Conservation (phyloP, 2,888 invertebrate genomes). For the Horisme vitalbata region DNA sequence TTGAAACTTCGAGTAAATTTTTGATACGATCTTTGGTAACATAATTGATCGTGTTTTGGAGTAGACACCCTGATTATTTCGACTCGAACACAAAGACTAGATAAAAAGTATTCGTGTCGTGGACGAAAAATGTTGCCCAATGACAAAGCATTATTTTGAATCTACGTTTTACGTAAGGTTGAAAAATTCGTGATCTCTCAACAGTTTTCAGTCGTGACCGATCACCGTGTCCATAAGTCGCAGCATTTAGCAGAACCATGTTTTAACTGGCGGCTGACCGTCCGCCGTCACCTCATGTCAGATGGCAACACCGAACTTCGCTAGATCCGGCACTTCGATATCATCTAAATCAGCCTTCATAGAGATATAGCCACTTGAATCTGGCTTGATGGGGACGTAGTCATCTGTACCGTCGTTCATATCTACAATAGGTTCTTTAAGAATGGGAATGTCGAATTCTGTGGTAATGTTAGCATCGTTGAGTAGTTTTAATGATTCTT, state of each 20-base stretch:
- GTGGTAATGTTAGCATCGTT: slow-evolving; percentile 73
- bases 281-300: slow-evolving; percentile 67
- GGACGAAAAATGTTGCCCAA: no score
- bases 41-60: no score
- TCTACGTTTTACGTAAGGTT: no score
- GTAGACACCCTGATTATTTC: no score
- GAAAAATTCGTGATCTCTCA: no score
- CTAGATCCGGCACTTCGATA: slow-evolving; percentile 65
- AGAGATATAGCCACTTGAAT: slow-evolving; percentile 41
- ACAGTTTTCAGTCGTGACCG: no score
- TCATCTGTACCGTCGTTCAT: slow-evolving; percentile 66
- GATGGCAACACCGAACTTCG: slow-evolving; percentile 63
- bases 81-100: no score
- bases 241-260: slow-evolving; percentile 76
- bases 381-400: slow-evolving; percentile 63
- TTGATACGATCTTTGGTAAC: no score
- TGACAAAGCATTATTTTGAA: no score
- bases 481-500: slow-evolving; percentile 72
- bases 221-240: no score
- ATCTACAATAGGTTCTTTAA: slow-evolving; percentile 67
- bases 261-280: slow-evolving; percentile 70
- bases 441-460: slow-evolving; percentile 53
- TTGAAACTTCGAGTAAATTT: no score
- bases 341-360: slow-evolving; percentile 59
- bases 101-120: no score